Conservation (phyloP, 2,113 vertebrate species). For the Pogona vitticeps region DNA sequence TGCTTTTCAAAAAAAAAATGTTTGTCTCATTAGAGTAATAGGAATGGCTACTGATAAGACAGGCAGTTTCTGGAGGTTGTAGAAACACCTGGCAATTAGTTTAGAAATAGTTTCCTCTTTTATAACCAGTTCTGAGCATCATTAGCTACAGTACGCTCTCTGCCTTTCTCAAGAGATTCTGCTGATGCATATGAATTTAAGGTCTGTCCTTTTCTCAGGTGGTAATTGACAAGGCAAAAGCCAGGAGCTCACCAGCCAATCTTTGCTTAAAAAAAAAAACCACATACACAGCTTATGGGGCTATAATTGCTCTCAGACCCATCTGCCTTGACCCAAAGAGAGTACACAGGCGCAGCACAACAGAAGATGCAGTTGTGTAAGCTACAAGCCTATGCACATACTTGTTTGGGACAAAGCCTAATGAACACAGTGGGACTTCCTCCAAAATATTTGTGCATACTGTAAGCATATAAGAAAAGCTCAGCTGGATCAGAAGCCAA, state of each 20-base stretch:
- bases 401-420: neutral
- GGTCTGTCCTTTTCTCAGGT: neutral
- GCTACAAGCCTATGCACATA: neutral
- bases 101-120: neutral
- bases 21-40: neutral
- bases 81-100: neutral
- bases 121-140: neutral
- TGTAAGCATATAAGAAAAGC: neutral
- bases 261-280: neutral
- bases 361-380: neutral
- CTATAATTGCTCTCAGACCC: neutral
- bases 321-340: neutral
- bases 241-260: neutral
- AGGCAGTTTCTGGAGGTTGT: neutral
- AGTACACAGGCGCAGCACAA: neutral
- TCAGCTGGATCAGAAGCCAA: neutral
- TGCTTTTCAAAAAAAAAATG: neutral
- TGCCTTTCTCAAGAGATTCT: neutral
- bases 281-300: too few species aligned
- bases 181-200: neutral
- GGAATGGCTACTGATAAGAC: slow-evolving; percentile 6
- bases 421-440: neutral
- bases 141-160: neutral
- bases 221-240: neutral
- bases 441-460: neutral